These are phyloP conservation scores for Thumatha senex DNA, from an alignment of 2,888 invertebrate species.

Conservation along the genomic window DNA sequence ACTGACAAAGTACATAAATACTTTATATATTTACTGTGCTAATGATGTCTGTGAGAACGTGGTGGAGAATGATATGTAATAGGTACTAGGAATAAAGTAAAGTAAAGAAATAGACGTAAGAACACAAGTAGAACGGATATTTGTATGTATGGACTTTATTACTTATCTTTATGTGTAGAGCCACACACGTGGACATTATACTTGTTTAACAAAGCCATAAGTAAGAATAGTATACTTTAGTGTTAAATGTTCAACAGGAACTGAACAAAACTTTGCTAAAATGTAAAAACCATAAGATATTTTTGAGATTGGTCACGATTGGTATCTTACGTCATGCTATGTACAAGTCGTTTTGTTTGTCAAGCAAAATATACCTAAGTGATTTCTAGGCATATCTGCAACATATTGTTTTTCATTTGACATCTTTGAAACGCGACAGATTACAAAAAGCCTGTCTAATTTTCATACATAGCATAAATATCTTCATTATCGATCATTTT, in stretches of 20 bases:
- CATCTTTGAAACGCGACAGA: conserved; percentile 37
- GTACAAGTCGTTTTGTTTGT: conserved; percentile 57
- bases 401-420: conserved; percentile 54
- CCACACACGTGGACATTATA: too few species aligned
- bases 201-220: too few species aligned
- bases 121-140: too few species aligned
- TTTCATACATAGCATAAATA: conserved; percentile 20
- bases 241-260: conserved; percentile 45
- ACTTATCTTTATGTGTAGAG: too few species aligned
- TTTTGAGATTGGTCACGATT: conserved; percentile 48
- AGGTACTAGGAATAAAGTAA: too few species aligned
- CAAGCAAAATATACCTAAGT: conserved; percentile 45
- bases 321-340: conserved; percentile 55
- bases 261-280: conserved; percentile 37
- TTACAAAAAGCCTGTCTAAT: conserved; percentile 46
- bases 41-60: too few species aligned
- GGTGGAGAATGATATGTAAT: too few species aligned
- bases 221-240: conserved; percentile 12
- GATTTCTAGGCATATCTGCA: conserved; percentile 65
- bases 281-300: conserved; percentile 44
- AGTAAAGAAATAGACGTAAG: too few species aligned
- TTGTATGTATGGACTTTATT: too few species aligned
- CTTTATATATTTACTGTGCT: too few species aligned
- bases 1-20: too few species aligned
- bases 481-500: conserved; percentile 22